phyloP scores from a whole-genome alignment of 1,140 invertebrate species.

The Tachypleus tridentatus region DNA sequence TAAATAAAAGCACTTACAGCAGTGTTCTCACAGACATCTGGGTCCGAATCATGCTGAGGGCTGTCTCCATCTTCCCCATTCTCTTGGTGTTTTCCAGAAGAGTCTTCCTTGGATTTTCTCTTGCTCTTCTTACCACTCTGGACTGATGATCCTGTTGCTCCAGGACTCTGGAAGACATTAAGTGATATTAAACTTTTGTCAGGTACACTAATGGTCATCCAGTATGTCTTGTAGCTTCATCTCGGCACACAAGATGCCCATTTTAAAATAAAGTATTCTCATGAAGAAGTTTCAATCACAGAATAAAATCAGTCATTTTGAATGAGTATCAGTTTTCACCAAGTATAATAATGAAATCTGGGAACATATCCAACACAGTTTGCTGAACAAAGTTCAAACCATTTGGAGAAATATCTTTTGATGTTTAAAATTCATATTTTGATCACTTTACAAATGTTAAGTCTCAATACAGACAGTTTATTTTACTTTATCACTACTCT shows the following conservation, averaged over 20 bases:
- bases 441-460: too few relatives aligned
- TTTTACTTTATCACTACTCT: too few relatives aligned
- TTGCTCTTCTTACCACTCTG: conserved; percentile 22
- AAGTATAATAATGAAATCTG: too few relatives aligned
- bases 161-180: conserved; percentile 18
- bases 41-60: conserved; percentile 22
- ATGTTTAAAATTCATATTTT: too few relatives aligned
- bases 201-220: too few relatives aligned
- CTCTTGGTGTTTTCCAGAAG: conserved; percentile 21
- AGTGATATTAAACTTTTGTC: too few relatives aligned
- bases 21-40: conserved; percentile 4
- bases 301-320: not conserved
- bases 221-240: not conserved
- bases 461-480: too few relatives aligned
- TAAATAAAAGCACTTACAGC: not conserved
- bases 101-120: conserved; percentile 22
- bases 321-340: too few relatives aligned
- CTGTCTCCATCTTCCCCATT: conserved; percentile 24
- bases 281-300: not conserved
- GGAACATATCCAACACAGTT: too few relatives aligned
- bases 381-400: too few relatives aligned
- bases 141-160: conserved; percentile 14
- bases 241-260: not conserved
- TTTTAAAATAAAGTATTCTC: not conserved
- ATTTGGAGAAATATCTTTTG: too few relatives aligned